Conservation (phyloP, 2,113 vertebrate species). For the Nerophis lumbriciformis region DNA sequence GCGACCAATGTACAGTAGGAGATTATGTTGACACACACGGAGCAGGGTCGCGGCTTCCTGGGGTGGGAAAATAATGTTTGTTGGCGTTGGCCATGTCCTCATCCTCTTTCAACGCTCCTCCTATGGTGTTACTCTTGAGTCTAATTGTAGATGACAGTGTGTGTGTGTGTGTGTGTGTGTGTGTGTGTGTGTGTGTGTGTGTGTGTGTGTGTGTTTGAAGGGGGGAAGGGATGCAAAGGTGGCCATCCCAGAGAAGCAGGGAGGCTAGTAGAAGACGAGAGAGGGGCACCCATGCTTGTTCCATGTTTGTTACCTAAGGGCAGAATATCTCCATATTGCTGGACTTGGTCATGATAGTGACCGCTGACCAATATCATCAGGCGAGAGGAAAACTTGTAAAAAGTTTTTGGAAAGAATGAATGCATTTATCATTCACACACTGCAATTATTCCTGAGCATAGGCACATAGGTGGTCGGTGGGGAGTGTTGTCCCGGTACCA, state of each 20-base stretch:
- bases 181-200: background rate
- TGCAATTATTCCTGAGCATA: no score
- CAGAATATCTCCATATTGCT: no score
- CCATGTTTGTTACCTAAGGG: no score
- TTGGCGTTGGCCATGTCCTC: conserved; percentile 31
- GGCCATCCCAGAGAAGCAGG: conserved; percentile 40
- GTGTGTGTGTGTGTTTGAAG: background rate
- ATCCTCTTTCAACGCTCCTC: conserved; percentile 52
- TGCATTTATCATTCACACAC: no score
- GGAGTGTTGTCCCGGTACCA: no score
- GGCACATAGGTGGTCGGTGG: no score
- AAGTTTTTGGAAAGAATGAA: no score
- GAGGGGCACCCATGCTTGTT: conserved; percentile 8
- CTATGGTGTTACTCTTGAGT: conserved; percentile 60
- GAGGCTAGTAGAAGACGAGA: conserved; percentile 24
- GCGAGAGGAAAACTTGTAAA: no score
- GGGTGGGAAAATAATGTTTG: conserved; percentile 43
- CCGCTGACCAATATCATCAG: no score
- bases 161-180: conserved; percentile 42
- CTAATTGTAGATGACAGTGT: conserved; percentile 67
- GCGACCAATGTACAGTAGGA: background rate
- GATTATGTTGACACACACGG: conserved; percentile 13
- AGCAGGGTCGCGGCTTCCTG: conserved; percentile 24
- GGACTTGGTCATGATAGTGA: no score
- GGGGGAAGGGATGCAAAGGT: conserved; percentile 54